phyloP scores from a whole-genome alignment of 2,888 invertebrate genomes.

The Andrena fulva region DNA sequence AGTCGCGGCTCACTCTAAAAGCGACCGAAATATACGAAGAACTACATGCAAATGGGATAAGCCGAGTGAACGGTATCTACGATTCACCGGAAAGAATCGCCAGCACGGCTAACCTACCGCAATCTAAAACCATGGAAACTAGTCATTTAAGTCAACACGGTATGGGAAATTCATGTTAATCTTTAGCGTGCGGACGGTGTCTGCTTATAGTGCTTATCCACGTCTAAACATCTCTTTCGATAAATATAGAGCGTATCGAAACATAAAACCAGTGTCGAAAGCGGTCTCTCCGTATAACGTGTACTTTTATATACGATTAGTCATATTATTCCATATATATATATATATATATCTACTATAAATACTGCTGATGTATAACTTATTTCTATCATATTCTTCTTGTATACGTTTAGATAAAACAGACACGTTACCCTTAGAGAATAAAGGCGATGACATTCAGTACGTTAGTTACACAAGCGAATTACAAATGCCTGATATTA shows the following conservation, averaged over 20 bases:
- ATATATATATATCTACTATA: not conserved
- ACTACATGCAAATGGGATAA: slow-evolving; percentile 77
- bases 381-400: slow-evolving; percentile 9
- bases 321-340: not conserved
- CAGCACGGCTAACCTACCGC: slow-evolving; percentile 67
- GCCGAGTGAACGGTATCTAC: slow-evolving; percentile 79
- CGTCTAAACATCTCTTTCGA: not conserved
- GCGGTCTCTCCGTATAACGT: not conserved
- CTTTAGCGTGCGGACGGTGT: not conserved
- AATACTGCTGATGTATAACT: not conserved
- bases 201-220: not conserved
- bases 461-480: slow-evolving; percentile 96
- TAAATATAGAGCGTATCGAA: not conserved
- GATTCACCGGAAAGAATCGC: slow-evolving; percentile 74
- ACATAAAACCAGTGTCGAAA: slow-evolving; percentile 1
- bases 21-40: slow-evolving; percentile 61
- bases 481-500: slow-evolving; percentile 99
- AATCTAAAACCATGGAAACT: slow-evolving; percentile 78
- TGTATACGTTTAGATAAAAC: slow-evolving; percentile 68
- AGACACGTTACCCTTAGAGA: slow-evolving; percentile 74
- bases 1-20: slow-evolving; percentile 78
- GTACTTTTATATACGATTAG: not conserved
- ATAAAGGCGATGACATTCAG: slow-evolving; percentile 82
- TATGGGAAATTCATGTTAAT: slow-evolving; percentile 57
- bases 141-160: slow-evolving; percentile 82